Conservation (phyloP, 2,888 invertebrate species). For the Eledone cirrhosa region DNA sequence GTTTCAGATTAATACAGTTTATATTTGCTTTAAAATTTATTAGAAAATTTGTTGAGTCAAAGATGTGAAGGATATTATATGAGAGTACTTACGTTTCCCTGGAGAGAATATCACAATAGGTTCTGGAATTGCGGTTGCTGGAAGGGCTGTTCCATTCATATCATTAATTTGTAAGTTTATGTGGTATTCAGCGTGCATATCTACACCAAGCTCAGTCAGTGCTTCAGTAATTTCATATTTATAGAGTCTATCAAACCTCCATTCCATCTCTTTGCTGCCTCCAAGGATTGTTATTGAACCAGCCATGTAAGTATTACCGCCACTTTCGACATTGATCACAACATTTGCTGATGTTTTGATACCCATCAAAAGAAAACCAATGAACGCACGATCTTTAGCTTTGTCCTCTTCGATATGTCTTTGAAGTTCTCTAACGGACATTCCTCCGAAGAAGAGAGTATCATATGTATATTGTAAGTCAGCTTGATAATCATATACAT, state of each 20-base stretch:
- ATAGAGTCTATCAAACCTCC: slow-evolving; percentile 20
- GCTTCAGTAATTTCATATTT: slow-evolving; percentile 8
- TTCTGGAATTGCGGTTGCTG: slow-evolving; percentile 12
- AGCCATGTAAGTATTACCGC: background rate
- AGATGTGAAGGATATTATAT: too few species aligned
- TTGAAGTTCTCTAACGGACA: slow-evolving; percentile 37
- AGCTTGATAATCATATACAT: slow-evolving; percentile 40
- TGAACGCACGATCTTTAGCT: slow-evolving; percentile 35
- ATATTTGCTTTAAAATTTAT: too few species aligned
- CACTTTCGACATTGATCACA: slow-evolving; percentile 24
- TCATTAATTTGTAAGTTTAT: slow-evolving; percentile 17
- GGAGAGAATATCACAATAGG: slow-evolving; percentile 29
- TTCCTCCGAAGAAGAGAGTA: slow-evolving; percentile 38
- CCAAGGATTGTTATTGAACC: slow-evolving; percentile 16
- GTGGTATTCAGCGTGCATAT: background rate
- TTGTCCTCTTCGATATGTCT: slow-evolving; percentile 33
- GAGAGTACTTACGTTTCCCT: slow-evolving; percentile 33
- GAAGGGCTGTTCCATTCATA: slow-evolving; percentile 7
- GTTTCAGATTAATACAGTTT: too few species aligned
- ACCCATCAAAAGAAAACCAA: slow-evolving; percentile 37
- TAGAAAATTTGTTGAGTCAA: too few species aligned
- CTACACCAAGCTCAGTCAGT: background rate
- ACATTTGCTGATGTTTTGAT: slow-evolving; percentile 36
- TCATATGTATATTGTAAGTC: slow-evolving; percentile 40
- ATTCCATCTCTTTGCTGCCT: slow-evolving; percentile 20